A percentile compares a stretch with the other conserved stretches of the same genome.
Evolutionary conservation across 2,797 vertebrate genomes (phyloP).

Genomic region (Catamblyrhynchus diadema): DNA sequence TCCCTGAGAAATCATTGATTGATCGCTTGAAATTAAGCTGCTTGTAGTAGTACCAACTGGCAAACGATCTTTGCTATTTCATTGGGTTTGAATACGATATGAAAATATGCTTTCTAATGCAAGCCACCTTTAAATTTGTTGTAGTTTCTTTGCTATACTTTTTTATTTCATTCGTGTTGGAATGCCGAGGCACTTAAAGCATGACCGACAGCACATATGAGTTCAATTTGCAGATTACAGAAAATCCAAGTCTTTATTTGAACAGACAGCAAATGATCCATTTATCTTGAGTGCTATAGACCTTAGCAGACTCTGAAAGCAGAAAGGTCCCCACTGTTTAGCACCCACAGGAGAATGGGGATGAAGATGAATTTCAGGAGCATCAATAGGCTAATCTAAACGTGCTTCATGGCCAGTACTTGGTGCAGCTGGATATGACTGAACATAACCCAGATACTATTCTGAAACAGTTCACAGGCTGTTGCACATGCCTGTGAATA

Average conservation of each 20-base stretch:
- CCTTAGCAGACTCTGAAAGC: not conserved
- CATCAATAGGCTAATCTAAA: not conserved
- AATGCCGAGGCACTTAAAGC: slow-evolving; percentile 4
- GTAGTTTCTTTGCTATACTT: not conserved
- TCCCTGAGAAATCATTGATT: not conserved
- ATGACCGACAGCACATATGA: not conserved
- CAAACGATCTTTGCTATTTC: slow-evolving; percentile 36
- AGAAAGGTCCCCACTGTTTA: not conserved
- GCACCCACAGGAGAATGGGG: not conserved
- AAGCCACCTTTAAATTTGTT: slow-evolving; percentile 1
- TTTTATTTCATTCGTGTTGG: not conserved
- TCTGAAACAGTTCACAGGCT: not conserved
- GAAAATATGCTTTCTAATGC: slow-evolving; percentile 52
- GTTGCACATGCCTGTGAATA: not conserved
- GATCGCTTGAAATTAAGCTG: not conserved
- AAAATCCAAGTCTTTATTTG: not conserved
- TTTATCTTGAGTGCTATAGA: not conserved
- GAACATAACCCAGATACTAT: not conserved
- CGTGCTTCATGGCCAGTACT: not conserved
- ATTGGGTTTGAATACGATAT: slow-evolving; percentile 10
- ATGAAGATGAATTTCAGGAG: not conserved
- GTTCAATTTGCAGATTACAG: not conserved
- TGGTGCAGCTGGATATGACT: not conserved
- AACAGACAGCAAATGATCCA: not conserved
- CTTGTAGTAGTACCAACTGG: slow-evolving; percentile 4